Evolutionary conservation across 1,140 invertebrate species (phyloP).

Genomic region (Scaptodrosophila lebanonensis): DNA sequence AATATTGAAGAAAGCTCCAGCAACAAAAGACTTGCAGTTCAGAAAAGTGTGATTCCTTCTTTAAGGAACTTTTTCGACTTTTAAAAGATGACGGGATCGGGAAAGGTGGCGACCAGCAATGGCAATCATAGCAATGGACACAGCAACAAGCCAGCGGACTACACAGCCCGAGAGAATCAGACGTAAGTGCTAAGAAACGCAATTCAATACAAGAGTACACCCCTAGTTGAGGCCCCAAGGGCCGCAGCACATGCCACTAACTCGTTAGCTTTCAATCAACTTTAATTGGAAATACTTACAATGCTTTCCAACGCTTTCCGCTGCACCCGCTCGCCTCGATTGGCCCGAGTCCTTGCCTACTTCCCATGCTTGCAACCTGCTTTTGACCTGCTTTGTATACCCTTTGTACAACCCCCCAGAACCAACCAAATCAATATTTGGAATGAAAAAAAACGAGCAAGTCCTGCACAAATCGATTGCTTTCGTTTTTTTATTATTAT

Average conservation of each 20-base stretch:
- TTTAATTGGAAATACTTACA: slow-evolving; percentile 14
- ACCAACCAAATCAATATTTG: no score
- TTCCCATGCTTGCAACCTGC: no score
- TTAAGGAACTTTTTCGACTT: no score
- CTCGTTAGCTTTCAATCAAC: slow-evolving; percentile 36
- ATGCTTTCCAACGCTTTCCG: slow-evolving; percentile 9
- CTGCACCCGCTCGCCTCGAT: not conserved
- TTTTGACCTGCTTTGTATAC: no score
- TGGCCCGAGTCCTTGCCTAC: no score
- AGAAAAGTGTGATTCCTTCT: no score
- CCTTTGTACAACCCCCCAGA: no score
- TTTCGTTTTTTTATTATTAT: not conserved
- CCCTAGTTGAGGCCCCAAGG: not conserved
- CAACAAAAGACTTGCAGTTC: no score
- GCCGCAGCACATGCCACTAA: slow-evolving; percentile 27
- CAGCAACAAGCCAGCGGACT: slow-evolving; percentile 27
- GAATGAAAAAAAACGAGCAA: no score
- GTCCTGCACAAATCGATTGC: slow-evolving; percentile 27
- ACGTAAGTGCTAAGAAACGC: slow-evolving; percentile 50
- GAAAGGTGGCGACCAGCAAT: slow-evolving; percentile 50
- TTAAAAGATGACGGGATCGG: slow-evolving; percentile 52
- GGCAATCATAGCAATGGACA: slow-evolving; percentile 30
- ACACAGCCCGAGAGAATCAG: slow-evolving; percentile 49
- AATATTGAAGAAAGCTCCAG: no score
- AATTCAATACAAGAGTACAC: not conserved